A percentile compares a stretch with the other conserved stretches of the same genome.
phyloP scores from a whole-genome alignment of 1,140 invertebrate genomes.

The Triops cancriformis region DNA sequence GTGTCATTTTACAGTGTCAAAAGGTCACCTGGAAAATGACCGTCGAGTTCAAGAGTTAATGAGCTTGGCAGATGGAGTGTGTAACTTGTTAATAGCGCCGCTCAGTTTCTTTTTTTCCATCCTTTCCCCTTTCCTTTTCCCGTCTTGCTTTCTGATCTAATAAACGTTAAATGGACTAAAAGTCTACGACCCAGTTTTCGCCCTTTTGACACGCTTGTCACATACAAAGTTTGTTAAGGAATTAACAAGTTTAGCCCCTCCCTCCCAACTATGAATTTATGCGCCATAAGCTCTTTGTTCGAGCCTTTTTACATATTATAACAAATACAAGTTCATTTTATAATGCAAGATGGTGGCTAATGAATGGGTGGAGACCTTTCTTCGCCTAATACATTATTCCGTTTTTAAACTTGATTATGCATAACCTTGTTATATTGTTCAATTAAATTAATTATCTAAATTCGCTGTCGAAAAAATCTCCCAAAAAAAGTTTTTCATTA shows the following conservation, averaged over 20 bases:
- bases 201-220: no score
- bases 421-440: not conserved
- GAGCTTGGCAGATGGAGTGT: slow-evolving; percentile 12
- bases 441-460: not conserved
- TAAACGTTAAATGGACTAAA: no score
- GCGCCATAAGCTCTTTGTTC: no score
- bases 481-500: not conserved
- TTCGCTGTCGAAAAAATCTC: not conserved
- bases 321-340: not conserved
- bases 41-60: slow-evolving; percentile 13
- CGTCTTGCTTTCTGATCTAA: not conserved
- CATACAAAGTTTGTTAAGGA: no score
- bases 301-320: no score
- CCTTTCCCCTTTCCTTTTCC: not conserved
- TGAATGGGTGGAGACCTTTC: not conserved
- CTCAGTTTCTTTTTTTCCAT: not conserved
- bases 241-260: no score
- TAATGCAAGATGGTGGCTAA: not conserved
- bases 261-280: no score
- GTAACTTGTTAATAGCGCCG: slow-evolving; percentile 5
- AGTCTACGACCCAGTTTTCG: no score
- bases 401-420: not conserved
- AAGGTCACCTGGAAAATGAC: slow-evolving; percentile 10
- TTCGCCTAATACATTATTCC: not conserved
- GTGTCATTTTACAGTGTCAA: slow-evolving; percentile 6